A percentile compares a stretch with the other conserved stretches of the same genome.
Conservation (phyloP, 92 coral and sea anemone species). For the Pocillopora meandrina region DNA sequence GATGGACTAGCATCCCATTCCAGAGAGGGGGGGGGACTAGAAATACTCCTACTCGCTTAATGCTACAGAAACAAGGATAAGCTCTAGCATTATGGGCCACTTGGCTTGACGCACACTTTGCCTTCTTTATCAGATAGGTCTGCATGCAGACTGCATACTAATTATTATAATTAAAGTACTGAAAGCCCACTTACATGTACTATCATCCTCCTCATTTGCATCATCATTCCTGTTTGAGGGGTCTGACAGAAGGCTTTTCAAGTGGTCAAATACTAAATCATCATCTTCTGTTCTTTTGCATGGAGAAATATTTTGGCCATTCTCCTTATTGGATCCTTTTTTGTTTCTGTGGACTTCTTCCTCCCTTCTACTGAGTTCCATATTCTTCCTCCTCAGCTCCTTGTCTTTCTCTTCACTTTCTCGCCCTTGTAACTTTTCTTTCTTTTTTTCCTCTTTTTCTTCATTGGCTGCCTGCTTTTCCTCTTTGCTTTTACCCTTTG, state of each 20-base stretch:
- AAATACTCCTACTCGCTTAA: not conserved
- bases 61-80: not conserved
- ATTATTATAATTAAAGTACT: not conserved
- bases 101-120: too few species aligned
- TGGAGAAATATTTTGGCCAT: too few species aligned
- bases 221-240: not conserved
- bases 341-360: not conserved
- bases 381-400: slow-evolving; percentile 4
- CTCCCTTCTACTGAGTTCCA: not conserved
- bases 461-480: not conserved
- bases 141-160: not conserved
- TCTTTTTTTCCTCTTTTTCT: not conserved
- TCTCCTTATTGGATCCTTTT: not conserved
- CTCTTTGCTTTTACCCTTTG: slow-evolving; percentile 3
- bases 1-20: too few species aligned
- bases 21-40: too few species aligned
- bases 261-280: not conserved
- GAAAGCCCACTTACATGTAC: not conserved
- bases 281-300: not conserved
- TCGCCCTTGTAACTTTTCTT: not conserved
- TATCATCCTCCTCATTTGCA: not conserved
- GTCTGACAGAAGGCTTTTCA: not conserved
- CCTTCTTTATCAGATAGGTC: not conserved
- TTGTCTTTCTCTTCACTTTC: not conserved
- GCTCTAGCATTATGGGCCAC: too few species aligned